Conservation (phyloP, 2,113 vertebrate species). For the Urocitellus parryii region DNA sequence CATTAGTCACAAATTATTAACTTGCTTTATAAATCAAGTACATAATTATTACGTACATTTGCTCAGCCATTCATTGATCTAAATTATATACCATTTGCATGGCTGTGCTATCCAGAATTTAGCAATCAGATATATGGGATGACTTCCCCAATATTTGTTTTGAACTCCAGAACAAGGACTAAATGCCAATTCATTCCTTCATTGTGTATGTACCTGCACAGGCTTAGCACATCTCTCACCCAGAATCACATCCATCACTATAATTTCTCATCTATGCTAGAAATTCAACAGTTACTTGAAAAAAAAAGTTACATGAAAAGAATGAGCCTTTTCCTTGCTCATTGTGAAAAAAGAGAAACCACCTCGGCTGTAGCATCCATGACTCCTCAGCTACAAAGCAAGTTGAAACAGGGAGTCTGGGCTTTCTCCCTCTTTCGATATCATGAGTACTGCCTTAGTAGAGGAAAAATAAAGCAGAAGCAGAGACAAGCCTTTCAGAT, state of each 20-base stretch:
- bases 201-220: background rate
- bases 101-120: background rate
- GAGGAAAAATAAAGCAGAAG: background rate
- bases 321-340: background rate
- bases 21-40: slow-evolving; percentile 53
- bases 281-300: slow-evolving; percentile 58
- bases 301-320: background rate
- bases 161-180: background rate
- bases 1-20: slow-evolving; percentile 38
- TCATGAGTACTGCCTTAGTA: background rate
- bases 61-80: slow-evolving; percentile 47
- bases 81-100: background rate
- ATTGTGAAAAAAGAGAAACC: background rate
- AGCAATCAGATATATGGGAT: background rate
- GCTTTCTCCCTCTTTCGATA: slow-evolving; percentile 62
- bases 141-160: background rate
- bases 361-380: background rate
- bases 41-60: slow-evolving; percentile 19
- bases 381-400: slow-evolving; percentile 65
- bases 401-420: background rate
- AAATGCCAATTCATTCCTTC: background rate
- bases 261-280: slow-evolving; percentile 46
- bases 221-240: slow-evolving; percentile 41
- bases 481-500: background rate
- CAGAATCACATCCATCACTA: background rate